phyloP scores from a whole-genome alignment of 2,797 vertebrate species.

The Falco columbarius region DNA sequence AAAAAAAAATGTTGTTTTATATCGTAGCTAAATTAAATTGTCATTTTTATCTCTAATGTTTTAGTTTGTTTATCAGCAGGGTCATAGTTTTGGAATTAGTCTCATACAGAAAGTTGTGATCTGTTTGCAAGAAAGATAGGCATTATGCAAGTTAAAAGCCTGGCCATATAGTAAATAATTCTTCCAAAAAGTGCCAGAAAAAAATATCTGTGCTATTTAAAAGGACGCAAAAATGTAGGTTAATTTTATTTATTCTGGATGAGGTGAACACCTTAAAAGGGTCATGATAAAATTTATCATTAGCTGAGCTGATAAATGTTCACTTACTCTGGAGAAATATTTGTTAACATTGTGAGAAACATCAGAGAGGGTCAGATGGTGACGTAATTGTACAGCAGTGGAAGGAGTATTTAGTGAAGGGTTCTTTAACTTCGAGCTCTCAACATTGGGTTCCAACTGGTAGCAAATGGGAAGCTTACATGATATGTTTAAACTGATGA shows the following conservation, averaged over 20 bases:
- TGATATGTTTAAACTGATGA: slow-evolving; percentile 9
- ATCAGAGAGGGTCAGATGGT: neutral
- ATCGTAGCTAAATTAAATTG: neutral
- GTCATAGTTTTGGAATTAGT: slow-evolving; percentile 34
- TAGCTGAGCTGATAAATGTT: slow-evolving; percentile 13
- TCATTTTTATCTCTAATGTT: neutral
- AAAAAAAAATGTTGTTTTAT: neutral
- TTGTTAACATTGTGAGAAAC: slow-evolving; percentile 1
- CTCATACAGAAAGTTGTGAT: slow-evolving; percentile 52
- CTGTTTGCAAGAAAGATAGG: slow-evolving; percentile 18
- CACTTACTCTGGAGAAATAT: slow-evolving; percentile 3
- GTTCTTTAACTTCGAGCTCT: neutral
- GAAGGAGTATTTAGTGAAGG: neutral
- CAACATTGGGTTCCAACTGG: neutral
- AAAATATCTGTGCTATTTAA: slow-evolving; percentile 47
- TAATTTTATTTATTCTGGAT: slow-evolving; percentile 52
- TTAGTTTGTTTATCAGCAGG: neutral
- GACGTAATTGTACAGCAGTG: neutral
- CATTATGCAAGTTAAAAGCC: slow-evolving; percentile 50
- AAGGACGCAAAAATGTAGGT: neutral
- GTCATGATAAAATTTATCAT: slow-evolving; percentile 46
- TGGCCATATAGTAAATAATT: slow-evolving; percentile 53
- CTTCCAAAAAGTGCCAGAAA: slow-evolving; percentile 38
- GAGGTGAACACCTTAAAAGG: slow-evolving; percentile 51
- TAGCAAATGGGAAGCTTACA: slow-evolving; percentile 13